Conservation (phyloP, 2,113 vertebrate species). For the Theristicus caerulescens region DNA sequence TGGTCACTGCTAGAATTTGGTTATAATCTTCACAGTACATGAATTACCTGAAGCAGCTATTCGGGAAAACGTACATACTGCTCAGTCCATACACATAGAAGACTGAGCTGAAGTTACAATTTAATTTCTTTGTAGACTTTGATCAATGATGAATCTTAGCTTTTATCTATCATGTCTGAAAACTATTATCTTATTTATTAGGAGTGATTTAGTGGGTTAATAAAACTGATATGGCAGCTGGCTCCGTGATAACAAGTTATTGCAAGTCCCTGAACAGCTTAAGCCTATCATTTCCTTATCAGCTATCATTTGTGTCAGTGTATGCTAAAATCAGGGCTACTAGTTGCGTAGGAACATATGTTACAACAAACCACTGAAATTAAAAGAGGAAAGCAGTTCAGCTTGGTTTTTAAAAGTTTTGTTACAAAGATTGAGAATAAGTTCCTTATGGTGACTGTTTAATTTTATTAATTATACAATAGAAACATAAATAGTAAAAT, state of each 20-base stretch:
- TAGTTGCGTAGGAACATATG: slow-evolving; percentile 74
- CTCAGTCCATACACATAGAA: neutral
- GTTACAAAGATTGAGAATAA: neutral
- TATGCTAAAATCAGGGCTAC: slow-evolving; percentile 73
- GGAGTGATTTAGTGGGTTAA: slow-evolving; percentile 82
- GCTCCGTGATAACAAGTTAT: slow-evolving; percentile 77
- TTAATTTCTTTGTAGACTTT: slow-evolving; percentile 78
- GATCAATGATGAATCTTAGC: slow-evolving; percentile 71
- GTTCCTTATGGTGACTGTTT: neutral
- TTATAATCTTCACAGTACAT: neutral
- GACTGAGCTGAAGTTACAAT: slow-evolving; percentile 71
- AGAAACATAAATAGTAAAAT: neutral
- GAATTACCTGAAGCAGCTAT: neutral
- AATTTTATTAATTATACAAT: neutral
- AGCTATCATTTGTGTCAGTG: slow-evolving; percentile 76
- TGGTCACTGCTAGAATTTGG: neutral
- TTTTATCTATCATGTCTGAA: slow-evolving; percentile 75
- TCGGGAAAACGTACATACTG: neutral
- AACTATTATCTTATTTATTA: slow-evolving; percentile 83
- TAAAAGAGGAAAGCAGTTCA: neutral
- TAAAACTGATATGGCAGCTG: slow-evolving; percentile 84
- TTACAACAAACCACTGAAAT: slow-evolving; percentile 63
- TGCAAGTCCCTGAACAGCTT: slow-evolving; percentile 79
- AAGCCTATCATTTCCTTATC: slow-evolving; percentile 84
- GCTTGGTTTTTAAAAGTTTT: neutral